Evolutionary conservation across 2,888 invertebrate genomes (phyloP).

Genomic region (Mesorhabditis spiculigera): DNA sequence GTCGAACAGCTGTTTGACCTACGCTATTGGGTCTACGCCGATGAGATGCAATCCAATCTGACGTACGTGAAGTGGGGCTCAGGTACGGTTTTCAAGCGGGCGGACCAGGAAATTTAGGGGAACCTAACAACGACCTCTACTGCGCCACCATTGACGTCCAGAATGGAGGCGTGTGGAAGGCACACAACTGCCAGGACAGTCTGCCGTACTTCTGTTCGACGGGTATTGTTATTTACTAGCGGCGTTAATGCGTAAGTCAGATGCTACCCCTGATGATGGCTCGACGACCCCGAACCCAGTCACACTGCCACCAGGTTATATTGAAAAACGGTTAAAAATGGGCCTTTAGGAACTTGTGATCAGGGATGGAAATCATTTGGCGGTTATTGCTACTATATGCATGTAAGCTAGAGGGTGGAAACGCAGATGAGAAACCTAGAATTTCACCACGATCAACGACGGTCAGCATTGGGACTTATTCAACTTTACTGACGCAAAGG

Average conservation of each 20-base stretch:
- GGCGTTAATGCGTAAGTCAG: background rate
- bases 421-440: background rate
- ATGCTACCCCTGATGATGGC: background rate
- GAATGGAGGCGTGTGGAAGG: background rate
- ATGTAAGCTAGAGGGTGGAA: conserved; percentile 2
- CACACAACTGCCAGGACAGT: background rate
- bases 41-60: background rate
- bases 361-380: background rate
- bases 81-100: background rate
- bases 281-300: background rate
- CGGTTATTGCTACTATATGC: conserved; percentile 3
- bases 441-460: background rate
- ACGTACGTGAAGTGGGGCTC: background rate
- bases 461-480: conserved; percentile 6
- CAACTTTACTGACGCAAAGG: conserved; percentile 5
- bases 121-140: background rate
- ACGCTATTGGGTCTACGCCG: background rate
- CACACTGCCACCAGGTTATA: background rate
- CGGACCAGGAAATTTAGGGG: conserved; percentile 3
- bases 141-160: background rate
- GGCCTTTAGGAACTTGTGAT: background rate
- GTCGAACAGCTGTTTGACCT: background rate
- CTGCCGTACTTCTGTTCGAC: background rate
- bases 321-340: too few species aligned
- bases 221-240: background rate